These are phyloP conservation scores for Panagrolaimus sp. DNA, from an alignment of 1,140 invertebrate genomes.

Conservation along the genomic window DNA sequence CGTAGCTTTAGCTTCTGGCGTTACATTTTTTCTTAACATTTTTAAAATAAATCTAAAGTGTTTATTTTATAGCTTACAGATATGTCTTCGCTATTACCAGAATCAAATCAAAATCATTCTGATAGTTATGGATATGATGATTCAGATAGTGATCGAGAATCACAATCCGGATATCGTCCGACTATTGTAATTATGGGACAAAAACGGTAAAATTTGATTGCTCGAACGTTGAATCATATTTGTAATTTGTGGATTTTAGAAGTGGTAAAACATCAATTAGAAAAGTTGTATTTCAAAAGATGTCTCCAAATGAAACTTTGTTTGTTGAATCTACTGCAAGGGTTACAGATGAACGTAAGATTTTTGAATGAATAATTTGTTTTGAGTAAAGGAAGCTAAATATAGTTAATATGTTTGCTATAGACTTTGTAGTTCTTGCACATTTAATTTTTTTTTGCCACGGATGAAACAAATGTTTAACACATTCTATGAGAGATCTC, in stretches of 20 bases:
- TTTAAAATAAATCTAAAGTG: too few relatives aligned
- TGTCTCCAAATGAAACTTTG: slow-evolving; percentile 99
- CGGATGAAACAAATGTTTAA: background rate
- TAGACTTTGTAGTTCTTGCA: too few relatives aligned
- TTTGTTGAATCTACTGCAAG: slow-evolving; percentile 97
- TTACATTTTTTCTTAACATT: too few relatives aligned
- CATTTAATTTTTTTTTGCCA: too few relatives aligned
- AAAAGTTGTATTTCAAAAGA: slow-evolving; percentile 99
- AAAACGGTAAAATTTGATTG: slow-evolving; percentile 67
- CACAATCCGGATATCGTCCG: slow-evolving; percentile 63
- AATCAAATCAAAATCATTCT: background rate
- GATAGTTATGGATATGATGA: slow-evolving; percentile 31
- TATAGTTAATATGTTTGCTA: background rate
- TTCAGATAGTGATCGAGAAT: slow-evolving; percentile 25
- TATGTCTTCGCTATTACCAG: background rate
- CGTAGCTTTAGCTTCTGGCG: too few relatives aligned
- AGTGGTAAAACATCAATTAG: slow-evolving; percentile 99
- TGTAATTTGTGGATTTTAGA: slow-evolving; percentile 64
- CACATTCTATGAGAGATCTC: slow-evolving; percentile 17
- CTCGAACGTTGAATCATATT: background rate
- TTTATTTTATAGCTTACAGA: too few relatives aligned
- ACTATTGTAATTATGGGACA: slow-evolving; percentile 90
- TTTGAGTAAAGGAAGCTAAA: background rate
- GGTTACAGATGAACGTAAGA: slow-evolving; percentile 86
- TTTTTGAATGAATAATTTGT: background rate